These are phyloP conservation scores for Saturnia pavonia DNA, from an alignment of 2,888 invertebrate species.

Conservation along the genomic window DNA sequence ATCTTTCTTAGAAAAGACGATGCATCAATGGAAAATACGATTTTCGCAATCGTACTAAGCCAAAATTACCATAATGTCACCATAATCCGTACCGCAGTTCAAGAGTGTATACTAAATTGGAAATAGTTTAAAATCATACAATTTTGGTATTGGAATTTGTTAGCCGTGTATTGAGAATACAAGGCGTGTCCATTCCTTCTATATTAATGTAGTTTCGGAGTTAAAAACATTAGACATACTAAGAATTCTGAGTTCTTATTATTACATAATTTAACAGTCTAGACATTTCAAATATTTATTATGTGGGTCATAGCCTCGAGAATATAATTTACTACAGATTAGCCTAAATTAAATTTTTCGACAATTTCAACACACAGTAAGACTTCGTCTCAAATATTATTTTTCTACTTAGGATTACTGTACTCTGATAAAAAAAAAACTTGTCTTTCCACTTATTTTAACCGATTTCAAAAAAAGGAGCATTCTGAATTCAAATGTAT, in stretches of 20 bases:
- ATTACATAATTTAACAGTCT: neutral
- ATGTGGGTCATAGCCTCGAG: neutral
- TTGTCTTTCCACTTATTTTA: no score
- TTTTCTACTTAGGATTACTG: neutral
- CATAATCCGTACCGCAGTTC: neutral
- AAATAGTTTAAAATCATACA: neutral
- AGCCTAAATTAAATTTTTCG: neutral
- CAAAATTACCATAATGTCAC: neutral
- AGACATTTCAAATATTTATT: neutral
- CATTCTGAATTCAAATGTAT: no score
- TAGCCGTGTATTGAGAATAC: neutral
- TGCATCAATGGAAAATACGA: neutral
- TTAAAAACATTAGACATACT: neutral
- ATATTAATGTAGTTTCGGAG: neutral
- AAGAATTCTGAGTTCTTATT: no score
- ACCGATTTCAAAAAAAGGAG: no score
- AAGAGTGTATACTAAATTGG: no score
- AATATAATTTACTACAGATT: neutral
- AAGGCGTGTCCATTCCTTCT: neutral
- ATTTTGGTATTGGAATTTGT: neutral
- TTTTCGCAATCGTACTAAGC: neutral
- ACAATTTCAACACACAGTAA: neutral
- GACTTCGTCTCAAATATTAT: neutral
- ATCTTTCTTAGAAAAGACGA: no score
- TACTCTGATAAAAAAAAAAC: neutral